Evolutionary conservation across 2,888 invertebrate species (phyloP), one percentile per base, ranked within the genome.

Genomic region (Mythimna loreyi): DNA sequence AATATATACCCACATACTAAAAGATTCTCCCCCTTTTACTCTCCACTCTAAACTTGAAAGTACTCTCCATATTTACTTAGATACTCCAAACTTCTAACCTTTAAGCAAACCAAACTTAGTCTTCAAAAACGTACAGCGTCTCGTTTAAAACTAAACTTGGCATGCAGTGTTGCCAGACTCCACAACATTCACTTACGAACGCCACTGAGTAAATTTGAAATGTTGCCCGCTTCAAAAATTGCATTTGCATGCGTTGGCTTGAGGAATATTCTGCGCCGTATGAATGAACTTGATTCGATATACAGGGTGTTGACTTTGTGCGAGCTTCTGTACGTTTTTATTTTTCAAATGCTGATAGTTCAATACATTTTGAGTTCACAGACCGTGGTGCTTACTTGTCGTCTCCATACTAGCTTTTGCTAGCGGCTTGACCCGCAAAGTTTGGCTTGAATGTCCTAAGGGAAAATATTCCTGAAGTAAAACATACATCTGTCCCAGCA

Each of bases 141-240:
- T 57, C n/a, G 3, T 57, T 65, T 59, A 36, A 47, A 80, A 65
- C 50, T 47, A 40, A 53, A 50, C 59, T 59, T 13, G 40, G 6
- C 30, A 62, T 61, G 19, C 45, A 53, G 64, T 67, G 59, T 49
- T 66, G 40, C 57, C 33, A 63, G 47, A 61, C 70, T 70, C 68
- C 45, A 56, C 68, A 78, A 58, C 55, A 69, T 57, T 79, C 67
- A 82, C 70, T 78, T 78, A 68, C 47, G 61, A 50, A 33, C 53
- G 52, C 73, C 28, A 59, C 62, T 57, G 66, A 80, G 69, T 71
- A 61, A 66, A 72, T 69, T 58, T 55, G 25, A 68, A 67, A 63
- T 65, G 74, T 65, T 71, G 23, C 64, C 64, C 2, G 68, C 67
- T 71, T 80, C 64, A 80, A 83, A 80, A 78, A 80, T 75, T 80